A percentile compares a stretch with the other conserved stretches of the same genome.
Conservation (phyloP, 2,797 vertebrate species). For the Aplochiton taeniatus region DNA sequence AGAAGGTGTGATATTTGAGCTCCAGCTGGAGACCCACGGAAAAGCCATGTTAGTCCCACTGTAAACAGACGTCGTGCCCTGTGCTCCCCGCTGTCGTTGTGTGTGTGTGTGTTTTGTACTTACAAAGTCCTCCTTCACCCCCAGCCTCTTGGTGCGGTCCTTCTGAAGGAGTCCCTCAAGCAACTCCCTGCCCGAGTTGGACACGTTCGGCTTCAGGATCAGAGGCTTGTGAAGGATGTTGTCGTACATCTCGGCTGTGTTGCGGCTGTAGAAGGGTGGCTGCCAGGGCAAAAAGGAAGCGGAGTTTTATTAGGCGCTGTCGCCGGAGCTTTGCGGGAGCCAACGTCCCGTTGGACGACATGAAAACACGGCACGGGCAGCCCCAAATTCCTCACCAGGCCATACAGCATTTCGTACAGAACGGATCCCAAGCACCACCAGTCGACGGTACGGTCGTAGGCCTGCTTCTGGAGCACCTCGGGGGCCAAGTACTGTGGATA, state of each 20-base stretch:
- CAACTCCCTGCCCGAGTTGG: constrained; percentile 75
- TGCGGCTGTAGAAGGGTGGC: constrained; percentile 83
- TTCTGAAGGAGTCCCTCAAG: constrained; percentile 81
- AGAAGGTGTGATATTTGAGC: constrained; percentile 78
- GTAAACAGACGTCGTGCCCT: not conserved
- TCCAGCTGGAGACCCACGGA: constrained; percentile 66
- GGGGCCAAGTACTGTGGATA: constrained; percentile 76
- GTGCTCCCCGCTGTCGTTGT: not conserved
- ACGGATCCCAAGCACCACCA: constrained; percentile 84
- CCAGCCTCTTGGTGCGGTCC: constrained; percentile 75
- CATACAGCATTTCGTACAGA: constrained; percentile 84
- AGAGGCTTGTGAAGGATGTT: constrained; percentile 80
- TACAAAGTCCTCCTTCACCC: constrained; percentile 78
- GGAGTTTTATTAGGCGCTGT: not conserved
- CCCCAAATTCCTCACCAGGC: constrained; percentile 68
- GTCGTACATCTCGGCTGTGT: constrained; percentile 84
- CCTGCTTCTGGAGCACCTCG: constrained; percentile 82
- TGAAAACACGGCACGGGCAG: not conserved
- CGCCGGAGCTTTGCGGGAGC: no score
- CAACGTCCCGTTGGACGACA: no score
- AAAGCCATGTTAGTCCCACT: constrained; percentile 17
- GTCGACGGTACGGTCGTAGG: constrained; percentile 81
- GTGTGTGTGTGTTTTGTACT: constrained; percentile 42
- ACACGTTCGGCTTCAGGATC: constrained; percentile 80
- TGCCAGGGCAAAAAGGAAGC: constrained; percentile 26